These are phyloP conservation scores for Pica pica DNA, from an alignment of 2,113 vertebrate species.

Conservation along the genomic window DNA sequence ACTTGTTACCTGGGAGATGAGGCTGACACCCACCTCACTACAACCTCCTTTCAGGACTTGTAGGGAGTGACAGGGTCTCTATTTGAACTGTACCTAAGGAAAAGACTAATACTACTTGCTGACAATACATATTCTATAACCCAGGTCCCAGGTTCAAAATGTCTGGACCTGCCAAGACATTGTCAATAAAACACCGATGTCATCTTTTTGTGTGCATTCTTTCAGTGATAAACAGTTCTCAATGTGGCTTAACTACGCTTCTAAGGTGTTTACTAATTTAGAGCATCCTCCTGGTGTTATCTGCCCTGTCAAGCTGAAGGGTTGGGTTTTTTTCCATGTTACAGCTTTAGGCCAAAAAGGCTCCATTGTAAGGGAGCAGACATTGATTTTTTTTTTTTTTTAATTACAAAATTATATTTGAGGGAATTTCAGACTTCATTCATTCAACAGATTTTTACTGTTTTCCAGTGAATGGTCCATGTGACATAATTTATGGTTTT, in stretches of 20 bases:
- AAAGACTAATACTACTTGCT: neutral
- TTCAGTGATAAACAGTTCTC: neutral
- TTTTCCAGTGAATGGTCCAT: neutral
- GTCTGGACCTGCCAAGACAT: neutral
- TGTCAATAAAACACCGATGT: neutral
- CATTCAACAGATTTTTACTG: neutral
- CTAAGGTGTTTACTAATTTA: neutral
- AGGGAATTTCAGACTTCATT: neutral
- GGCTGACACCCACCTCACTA: neutral
- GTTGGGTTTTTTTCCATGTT: neutral
- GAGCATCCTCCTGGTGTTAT: neutral
- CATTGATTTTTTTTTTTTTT: neutral
- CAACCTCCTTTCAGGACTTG: neutral
- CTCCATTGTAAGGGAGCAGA: neutral
- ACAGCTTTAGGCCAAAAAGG: neutral
- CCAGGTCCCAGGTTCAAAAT: neutral
- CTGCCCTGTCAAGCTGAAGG: neutral
- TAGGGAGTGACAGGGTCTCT: neutral
- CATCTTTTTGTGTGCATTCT: neutral
- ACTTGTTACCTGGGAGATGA: neutral
- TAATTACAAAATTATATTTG: neutral
- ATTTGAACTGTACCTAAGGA: neutral
- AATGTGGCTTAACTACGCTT: neutral
- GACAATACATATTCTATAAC: neutral
- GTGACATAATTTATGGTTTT: neutral